A percentile compares a stretch with the other conserved stretches of the same genome.
Conservation (phyloP, 2,888 invertebrate species). For the Drosophila mettleri region DNA sequence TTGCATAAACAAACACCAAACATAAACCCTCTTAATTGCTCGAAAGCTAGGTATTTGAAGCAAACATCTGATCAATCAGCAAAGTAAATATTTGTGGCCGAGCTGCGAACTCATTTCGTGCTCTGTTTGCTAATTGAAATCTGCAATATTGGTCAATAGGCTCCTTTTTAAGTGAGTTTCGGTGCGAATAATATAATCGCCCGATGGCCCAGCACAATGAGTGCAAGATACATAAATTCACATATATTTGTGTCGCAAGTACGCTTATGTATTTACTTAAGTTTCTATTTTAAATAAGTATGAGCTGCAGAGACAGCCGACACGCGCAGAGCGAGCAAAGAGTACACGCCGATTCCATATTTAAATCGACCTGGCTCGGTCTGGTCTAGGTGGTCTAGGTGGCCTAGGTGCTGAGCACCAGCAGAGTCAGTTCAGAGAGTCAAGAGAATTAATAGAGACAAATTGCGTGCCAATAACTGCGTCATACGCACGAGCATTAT, state of each 20-base stretch:
- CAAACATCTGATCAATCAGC: neutral
- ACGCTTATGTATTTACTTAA: slow-evolving; percentile 15
- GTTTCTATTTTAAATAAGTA: slow-evolving; percentile 36
- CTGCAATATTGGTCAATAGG: neutral
- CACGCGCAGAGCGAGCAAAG: neutral
- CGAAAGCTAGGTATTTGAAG: neutral
- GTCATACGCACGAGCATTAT: slow-evolving; percentile 59
- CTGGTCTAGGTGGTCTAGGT: slow-evolving; percentile 11
- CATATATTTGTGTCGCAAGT: neutral
- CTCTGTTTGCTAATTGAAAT: neutral
- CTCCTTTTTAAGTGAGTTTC: neutral
- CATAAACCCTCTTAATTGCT: neutral
- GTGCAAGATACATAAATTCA: neutral
- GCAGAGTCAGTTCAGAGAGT: neutral
- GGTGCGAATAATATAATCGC: neutral
- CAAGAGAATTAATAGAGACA: slow-evolving; percentile 1
- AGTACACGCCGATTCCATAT: slow-evolving; percentile 35
- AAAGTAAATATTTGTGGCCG: neutral
- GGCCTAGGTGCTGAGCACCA: slow-evolving; percentile 7
- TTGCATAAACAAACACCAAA: too few relatives aligned
- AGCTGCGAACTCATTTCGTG: neutral
- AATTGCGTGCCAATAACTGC: slow-evolving; percentile 62
- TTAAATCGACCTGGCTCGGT: slow-evolving; percentile 34
- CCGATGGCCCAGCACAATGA: neutral
- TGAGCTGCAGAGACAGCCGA: slow-evolving; percentile 14